A percentile compares a stretch with the other conserved stretches of the same genome.
Evolutionary conservation across 2,888 invertebrate species (phyloP).

Genomic region (Cerceris ruficornis): DNA sequence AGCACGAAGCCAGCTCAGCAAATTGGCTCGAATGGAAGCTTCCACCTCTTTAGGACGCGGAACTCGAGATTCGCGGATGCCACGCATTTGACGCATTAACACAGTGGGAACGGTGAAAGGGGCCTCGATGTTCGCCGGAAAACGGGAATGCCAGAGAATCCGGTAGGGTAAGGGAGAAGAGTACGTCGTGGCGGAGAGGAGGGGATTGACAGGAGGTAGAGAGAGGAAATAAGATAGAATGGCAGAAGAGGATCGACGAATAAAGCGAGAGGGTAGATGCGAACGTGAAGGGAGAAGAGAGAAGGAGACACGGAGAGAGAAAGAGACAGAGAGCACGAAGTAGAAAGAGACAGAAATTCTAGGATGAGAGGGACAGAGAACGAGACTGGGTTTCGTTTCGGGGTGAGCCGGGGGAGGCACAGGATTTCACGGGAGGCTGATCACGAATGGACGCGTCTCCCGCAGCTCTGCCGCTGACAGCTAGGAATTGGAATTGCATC

Average conservation of each 20-base stretch:
- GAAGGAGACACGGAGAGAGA: slow-evolving; percentile 55
- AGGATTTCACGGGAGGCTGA: slow-evolving; percentile 81
- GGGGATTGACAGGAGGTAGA: slow-evolving; percentile 59
- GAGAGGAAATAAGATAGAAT: slow-evolving; percentile 63
- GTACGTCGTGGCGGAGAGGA: slow-evolving; percentile 29
- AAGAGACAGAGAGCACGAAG: slow-evolving; percentile 43
- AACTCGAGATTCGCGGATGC: slow-evolving; percentile 60
- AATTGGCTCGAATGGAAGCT: slow-evolving; percentile 44
- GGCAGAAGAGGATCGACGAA: slow-evolving; percentile 46
- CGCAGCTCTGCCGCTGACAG: slow-evolving; percentile 82
- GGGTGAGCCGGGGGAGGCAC: slow-evolving; percentile 73
- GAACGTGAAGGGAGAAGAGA: slow-evolving; percentile 34
- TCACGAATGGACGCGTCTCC: slow-evolving; percentile 81
- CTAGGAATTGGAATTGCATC: slow-evolving; percentile 82
- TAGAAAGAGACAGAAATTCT: slow-evolving; percentile 49
- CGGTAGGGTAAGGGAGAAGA: slow-evolving; percentile 32
- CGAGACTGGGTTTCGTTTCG: slow-evolving; percentile 67
- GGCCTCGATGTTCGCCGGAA: slow-evolving; percentile 68
- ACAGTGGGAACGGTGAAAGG: slow-evolving; percentile 60
- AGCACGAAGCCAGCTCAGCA: slow-evolving; percentile 8
- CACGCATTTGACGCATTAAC: slow-evolving; percentile 73
- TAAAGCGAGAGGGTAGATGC: slow-evolving; percentile 31
- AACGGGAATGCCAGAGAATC: slow-evolving; percentile 61
- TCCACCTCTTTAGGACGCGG: slow-evolving; percentile 46
- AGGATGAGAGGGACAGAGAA: slow-evolving; percentile 47